Base-by-base conservation (phyloP, 2,888 invertebrate species). In the Drosophila kuntzei region DNA sequence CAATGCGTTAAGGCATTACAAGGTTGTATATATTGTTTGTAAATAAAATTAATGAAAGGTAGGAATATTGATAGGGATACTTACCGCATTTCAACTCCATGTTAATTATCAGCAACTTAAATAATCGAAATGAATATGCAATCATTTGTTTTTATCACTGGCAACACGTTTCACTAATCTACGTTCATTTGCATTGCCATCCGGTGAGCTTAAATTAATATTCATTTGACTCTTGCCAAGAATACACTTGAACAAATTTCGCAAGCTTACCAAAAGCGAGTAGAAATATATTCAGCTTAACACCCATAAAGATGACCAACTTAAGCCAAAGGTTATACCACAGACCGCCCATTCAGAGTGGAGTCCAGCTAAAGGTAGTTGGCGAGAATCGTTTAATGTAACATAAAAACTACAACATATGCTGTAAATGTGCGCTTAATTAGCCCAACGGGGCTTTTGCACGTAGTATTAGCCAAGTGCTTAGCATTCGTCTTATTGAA, bases 401-500 rank as follows among this genome's bases (percentile, higher is more conserved):
- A 64, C 67, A 76, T 76, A 71, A 76, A 47, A 29, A 39, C 57
- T 58, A 37, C 25, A 46, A 68, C 77, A 79, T 60, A 71, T 71
- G 77, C 61, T 64, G 55, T 57, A 67, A 63, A 70, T 71, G 74
- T 51, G 63, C 60, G 54, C 70, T 76, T 82, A 82, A 82, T 82
- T 81, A 85, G 79, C 61, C 32, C 76, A 53, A 68, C 58, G 68
- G 64, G 46, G 46, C 57, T 60, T 65, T 54, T 54, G 29, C 20
- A 18, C 20, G 27, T 34, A 7, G 50, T 27, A 46, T 60, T 67
- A 76, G 71, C 47, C 76, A 39, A 47, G 54, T 39, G 60, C 60
- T 61, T 36, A 51, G 34, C 51, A 36, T 25, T 41, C 43, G 32
- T 36, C 16, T 12, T 16, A 36, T 29, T 37, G 4, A 37, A 39